Percentiles rank a stretch among this genome's conserved stretches.
Conservation (phyloP, 2,797 vertebrate genomes). For the Fratercula arctica region DNA sequence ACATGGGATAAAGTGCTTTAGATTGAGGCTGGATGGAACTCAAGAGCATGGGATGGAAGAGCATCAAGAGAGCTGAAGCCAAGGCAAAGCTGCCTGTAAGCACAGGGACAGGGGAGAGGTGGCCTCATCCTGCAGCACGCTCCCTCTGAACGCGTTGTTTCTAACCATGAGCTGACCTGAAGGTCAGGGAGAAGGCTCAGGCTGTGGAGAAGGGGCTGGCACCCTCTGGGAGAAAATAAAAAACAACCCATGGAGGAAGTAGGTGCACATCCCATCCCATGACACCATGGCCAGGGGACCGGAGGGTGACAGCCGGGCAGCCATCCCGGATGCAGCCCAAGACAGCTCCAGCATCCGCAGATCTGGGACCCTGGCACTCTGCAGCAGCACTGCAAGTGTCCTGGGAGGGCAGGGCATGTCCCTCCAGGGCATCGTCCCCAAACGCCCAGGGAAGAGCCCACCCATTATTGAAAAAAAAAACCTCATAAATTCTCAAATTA, state of each 20-base stretch:
- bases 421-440: background rate
- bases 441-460: rapidly evolving
- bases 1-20: background rate
- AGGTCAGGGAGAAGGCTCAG: background rate
- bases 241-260: background rate
- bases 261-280: background rate
- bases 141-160: background rate
- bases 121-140: background rate
- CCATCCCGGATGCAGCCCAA: background rate
- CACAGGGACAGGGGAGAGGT: background rate
- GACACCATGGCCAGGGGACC: no score
- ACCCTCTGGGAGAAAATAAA: background rate
- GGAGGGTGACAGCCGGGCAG: background rate
- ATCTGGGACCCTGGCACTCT: no score
- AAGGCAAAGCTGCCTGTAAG: background rate
- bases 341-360: background rate
- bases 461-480: background rate
- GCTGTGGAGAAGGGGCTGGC: background rate
- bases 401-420: background rate
- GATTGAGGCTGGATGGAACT: background rate
- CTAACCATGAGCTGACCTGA: no score
- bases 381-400: background rate
- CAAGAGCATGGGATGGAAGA: no score
- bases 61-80: background rate
- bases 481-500: background rate